Evolutionary conservation across 2,888 invertebrate species (phyloP), one percentile per base, ranked within the genome.

Genomic region (Seladonia tumulorum): DNA sequence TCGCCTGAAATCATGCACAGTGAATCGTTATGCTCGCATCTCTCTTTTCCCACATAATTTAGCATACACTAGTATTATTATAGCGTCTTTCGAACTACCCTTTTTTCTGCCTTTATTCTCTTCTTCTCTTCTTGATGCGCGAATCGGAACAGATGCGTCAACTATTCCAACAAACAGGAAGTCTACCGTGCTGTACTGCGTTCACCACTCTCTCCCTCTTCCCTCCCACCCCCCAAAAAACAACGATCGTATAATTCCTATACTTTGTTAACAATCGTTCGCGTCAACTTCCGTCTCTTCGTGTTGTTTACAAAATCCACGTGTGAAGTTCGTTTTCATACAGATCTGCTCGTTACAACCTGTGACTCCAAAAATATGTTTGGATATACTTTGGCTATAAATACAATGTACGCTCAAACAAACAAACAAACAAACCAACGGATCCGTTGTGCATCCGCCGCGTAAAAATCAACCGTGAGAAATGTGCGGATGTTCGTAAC

Each of bases 81-180:
- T 63, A 63, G 74, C 76, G 70, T 81, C 49, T 47, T 57, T 77
- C 68, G 22, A 71, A 79, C 80, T 74, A 81, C 82, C 63, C 66
- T 35, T 70, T 25, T 68, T 39, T 63, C 16, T 39, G 7, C n/a
- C 47, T 25, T n/a, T 57, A 53, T 63, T 22, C 8, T 53, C 53
- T 18, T 39, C 14, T 29, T 47, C 53, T 72, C 53, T 39, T 76
- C 76, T 57, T 79, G 85, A 85, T 76, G 72, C 78, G 78, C 85
- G 72, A 57, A 78, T 81, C 81, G 72, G 68, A 77, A 76, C 78
- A 81, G 81, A 79, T 85, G 76, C 85, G 42, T 79, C 68, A 85
- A 86, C 73, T 85, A 85, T 85, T 78, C 76, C 85, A 81, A 85
- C 78, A 35, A 85, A 86, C 85, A 81, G 81, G 82, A 84, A 85